These are phyloP conservation scores for Planococcus citri DNA, from an alignment of 1,140 invertebrate species.

Conservation along the genomic window DNA sequence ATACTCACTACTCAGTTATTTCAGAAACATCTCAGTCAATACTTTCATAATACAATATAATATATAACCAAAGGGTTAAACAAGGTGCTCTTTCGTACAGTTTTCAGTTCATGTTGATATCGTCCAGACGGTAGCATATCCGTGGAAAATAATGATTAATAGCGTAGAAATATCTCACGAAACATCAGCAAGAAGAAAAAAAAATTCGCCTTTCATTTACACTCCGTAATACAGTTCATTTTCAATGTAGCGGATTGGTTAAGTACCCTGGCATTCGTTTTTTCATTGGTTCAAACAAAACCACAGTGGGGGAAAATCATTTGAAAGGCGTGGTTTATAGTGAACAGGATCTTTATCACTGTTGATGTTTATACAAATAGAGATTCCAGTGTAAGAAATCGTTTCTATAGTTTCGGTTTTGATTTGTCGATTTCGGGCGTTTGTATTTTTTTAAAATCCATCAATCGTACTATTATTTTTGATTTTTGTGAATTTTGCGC, in stretches of 20 bases:
- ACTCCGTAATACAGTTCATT: not conserved
- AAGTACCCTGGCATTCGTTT: not conserved
- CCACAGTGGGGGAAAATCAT: not conserved
- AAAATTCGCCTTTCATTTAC: not conserved
- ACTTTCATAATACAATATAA: no score
- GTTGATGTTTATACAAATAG: not conserved
- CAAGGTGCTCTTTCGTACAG: no score
- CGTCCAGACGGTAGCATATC: not conserved
- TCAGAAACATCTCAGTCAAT: no score
- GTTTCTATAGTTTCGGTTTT: not conserved
- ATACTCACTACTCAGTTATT: no score
- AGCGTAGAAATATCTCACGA: not conserved
- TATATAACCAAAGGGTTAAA: no score
- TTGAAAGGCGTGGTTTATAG: not conserved
- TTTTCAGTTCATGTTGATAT: not conserved
- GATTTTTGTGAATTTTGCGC: no score
- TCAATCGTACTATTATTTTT: no score
- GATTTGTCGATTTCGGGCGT: not conserved
- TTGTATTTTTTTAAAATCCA: not conserved
- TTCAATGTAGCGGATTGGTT: not conserved
- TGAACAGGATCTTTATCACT: slow-evolving; percentile 5
- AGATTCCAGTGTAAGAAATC: not conserved
- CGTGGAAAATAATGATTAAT: not conserved
- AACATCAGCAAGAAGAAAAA: not conserved
- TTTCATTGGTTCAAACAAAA: not conserved